Evolutionary conservation across 2,797 vertebrate species (phyloP).

Genomic region (Monodelphis domestica): DNA sequence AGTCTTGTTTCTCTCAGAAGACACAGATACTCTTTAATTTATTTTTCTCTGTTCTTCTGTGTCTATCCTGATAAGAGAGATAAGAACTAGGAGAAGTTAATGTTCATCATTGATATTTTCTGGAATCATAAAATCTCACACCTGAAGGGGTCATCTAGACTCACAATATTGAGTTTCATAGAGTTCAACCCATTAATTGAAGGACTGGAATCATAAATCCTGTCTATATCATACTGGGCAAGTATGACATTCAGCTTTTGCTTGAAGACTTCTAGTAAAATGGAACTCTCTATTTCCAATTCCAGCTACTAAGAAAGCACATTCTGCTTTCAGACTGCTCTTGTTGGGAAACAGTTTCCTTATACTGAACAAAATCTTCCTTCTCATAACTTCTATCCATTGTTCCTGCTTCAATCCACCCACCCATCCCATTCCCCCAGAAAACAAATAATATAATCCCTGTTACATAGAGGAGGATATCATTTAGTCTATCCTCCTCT

Average conservation of each 20-base stretch:
- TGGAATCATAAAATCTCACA: background rate
- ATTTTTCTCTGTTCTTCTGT: background rate
- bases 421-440: no score
- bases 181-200: background rate
- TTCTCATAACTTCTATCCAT: background rate
- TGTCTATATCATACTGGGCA: background rate
- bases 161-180: background rate
- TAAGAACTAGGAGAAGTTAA: background rate
- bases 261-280: background rate
- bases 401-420: background rate
- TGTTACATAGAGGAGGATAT: background rate
- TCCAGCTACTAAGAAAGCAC: no score
- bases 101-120: background rate
- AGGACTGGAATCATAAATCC: background rate
- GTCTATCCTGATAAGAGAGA: background rate
- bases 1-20: background rate
- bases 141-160: background rate
- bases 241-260: background rate
- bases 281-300: no score
- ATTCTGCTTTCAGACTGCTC: background rate
- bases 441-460: background rate
- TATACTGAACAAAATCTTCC: background rate
- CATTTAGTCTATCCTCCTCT: background rate
- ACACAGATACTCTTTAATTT: background rate
- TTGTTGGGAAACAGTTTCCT: background rate